These are phyloP conservation scores for Nebria salina DNA, from an alignment of 2,888 invertebrate species.

Conservation along the genomic window DNA sequence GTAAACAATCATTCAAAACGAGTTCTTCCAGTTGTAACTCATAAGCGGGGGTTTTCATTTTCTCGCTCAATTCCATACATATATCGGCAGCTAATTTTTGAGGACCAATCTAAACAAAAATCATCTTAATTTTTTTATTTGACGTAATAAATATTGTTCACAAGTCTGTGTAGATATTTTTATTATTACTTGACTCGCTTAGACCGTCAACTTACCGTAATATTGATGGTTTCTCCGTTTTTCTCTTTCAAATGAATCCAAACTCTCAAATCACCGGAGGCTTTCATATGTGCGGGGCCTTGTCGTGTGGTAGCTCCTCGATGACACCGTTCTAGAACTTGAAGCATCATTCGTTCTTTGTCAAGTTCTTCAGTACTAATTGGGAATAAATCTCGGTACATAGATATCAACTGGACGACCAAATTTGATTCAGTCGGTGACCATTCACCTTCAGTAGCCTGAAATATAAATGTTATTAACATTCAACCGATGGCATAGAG, in stretches of 20 bases:
- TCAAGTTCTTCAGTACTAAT: conserved; percentile 78
- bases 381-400: conserved; percentile 83
- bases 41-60: conserved; percentile 73
- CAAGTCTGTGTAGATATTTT: neutral
- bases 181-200: too few relatives aligned
- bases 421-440: conserved; percentile 59
- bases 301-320: conserved; percentile 71
- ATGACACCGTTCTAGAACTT: conserved; percentile 70
- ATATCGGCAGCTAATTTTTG: conserved; percentile 80
- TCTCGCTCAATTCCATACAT: conserved; percentile 75
- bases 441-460: conserved; percentile 59
- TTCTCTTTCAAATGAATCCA: conserved; percentile 80
- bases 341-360: conserved; percentile 79
- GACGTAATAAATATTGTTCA: neutral
- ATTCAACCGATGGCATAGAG: too few relatives aligned
- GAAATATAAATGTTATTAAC: conserved; percentile 41
- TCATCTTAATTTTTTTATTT: conserved; percentile 15
- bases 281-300: conserved; percentile 68
- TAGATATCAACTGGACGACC: conserved; percentile 81
- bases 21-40: conserved; percentile 82
- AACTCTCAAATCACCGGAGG: conserved; percentile 82
- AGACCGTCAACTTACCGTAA: conserved; percentile 66
- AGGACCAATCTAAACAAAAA: conserved; percentile 73
- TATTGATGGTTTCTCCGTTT: conserved; percentile 68
- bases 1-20: conserved; percentile 77